A percentile compares a stretch with the other conserved stretches of the same genome.
phyloP scores from a whole-genome alignment of 2,113 vertebrate species.

The Phaetusa simplex region DNA sequence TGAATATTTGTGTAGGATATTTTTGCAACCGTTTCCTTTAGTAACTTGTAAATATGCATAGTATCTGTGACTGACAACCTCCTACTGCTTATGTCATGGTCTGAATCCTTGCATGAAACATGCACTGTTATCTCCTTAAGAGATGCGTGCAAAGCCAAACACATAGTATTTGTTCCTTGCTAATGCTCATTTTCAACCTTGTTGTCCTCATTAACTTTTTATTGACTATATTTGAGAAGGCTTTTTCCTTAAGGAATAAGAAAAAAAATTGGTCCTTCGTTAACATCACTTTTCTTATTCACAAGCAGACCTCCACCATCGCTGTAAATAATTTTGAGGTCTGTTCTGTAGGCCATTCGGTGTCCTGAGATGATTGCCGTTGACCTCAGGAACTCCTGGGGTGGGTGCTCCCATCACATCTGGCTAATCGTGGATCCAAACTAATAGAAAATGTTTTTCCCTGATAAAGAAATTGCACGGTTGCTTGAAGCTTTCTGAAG shows the following conservation, averaged over 20 bases:
- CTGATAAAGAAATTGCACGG: neutral
- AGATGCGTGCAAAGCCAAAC: neutral
- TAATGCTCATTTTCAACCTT: conserved; percentile 3
- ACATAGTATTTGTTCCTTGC: neutral
- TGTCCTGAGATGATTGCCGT: neutral
- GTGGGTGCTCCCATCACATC: neutral
- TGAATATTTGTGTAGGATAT: neutral
- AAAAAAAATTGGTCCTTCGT: neutral
- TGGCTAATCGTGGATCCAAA: neutral
- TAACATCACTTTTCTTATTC: neutral
- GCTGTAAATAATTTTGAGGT: neutral
- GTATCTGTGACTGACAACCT: neutral
- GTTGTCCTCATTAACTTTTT: conserved; percentile 26
- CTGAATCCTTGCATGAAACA: conserved; percentile 2
- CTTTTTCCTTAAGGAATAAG: neutral
- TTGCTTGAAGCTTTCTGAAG: neutral
- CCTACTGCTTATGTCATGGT: neutral
- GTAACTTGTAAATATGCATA: neutral
- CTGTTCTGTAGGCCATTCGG: neutral
- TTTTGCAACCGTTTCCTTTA: neutral
- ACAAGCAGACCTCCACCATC: neutral
- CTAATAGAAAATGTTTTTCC: neutral
- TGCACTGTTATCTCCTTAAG: neutral
- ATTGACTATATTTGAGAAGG: conserved; percentile 25
- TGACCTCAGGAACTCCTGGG: neutral